A percentile compares a stretch with the other conserved stretches of the same genome.
phyloP scores from a whole-genome alignment of 2,113 vertebrate genomes.

The Paedocypris sp. region DNA sequence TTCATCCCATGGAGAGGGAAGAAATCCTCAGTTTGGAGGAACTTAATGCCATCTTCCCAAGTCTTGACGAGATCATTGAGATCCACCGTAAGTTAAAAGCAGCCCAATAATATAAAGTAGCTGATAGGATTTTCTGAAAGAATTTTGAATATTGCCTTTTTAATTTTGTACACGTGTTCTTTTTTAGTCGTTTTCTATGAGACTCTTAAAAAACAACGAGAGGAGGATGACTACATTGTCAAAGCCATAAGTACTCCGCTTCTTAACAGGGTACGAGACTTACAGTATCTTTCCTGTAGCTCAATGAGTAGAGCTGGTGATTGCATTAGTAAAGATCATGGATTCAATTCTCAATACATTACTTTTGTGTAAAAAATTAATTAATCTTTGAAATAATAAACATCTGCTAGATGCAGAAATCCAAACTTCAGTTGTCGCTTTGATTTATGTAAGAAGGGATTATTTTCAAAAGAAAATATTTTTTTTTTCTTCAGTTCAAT shows the following conservation, averaged over 20 bases:
- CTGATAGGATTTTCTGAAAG: background rate
- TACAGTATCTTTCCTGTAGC: too few relatives aligned
- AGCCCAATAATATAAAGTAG: background rate
- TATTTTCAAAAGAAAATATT: background rate
- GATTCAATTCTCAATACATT: too few relatives aligned
- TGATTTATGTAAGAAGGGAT: background rate
- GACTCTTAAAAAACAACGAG: conserved; percentile 70
- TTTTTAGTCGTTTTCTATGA: conserved; percentile 71
- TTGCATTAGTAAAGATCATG: too few relatives aligned
- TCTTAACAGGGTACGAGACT: conserved; percentile 66
- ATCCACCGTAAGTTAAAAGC: conserved; percentile 68
- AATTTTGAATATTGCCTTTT: background rate
- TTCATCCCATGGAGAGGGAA: conserved; percentile 63
- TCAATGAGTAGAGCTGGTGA: too few relatives aligned
- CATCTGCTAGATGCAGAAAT: too few relatives aligned
- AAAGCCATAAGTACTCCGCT: conserved; percentile 69
- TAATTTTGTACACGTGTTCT: background rate
- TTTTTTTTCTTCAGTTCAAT: conserved; percentile 59
- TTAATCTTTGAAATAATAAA: too few relatives aligned
- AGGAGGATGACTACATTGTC: conserved; percentile 67
- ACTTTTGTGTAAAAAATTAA: too few relatives aligned
- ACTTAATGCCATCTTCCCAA: conserved; percentile 71
- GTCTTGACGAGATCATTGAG: conserved; percentile 77
- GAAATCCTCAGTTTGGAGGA: conserved; percentile 56
- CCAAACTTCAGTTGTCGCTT: background rate